phyloP scores from a whole-genome alignment of 2,113 vertebrate species.

The Cynoglossus semilaevis region DNA sequence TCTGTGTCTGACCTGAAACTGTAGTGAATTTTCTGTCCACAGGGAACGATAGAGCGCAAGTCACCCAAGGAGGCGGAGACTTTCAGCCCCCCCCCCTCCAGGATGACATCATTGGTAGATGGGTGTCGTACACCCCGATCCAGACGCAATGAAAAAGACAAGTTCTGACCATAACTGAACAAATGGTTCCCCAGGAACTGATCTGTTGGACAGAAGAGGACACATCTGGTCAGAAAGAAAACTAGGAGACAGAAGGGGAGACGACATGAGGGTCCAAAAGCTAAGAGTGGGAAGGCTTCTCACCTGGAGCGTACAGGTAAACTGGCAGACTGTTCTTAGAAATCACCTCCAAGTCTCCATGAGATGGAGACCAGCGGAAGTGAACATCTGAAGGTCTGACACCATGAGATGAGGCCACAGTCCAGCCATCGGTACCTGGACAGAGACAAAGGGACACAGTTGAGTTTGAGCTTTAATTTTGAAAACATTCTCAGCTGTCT shows the following conservation, averaged over 20 bases:
- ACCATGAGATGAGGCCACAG: constrained; percentile 48
- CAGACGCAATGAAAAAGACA: constrained; percentile 87
- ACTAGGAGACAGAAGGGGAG: background rate
- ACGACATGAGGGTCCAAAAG: background rate
- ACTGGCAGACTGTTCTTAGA: constrained; percentile 74
- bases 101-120: constrained; percentile 79
- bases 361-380: constrained; percentile 83
- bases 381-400: constrained; percentile 62
- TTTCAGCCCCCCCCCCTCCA: constrained; percentile 83
- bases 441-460: background rate
- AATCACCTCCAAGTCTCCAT: constrained; percentile 80
- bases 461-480: constrained; percentile 17
- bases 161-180: constrained; percentile 85
- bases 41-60: constrained; percentile 78
- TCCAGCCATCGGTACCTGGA: constrained; percentile 85
- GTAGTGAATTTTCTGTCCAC: constrained; percentile 81
- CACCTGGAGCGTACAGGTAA: constrained; percentile 89
- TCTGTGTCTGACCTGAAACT: constrained; percentile 79
- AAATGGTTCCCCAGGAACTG: constrained; percentile 86
- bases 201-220: constrained; percentile 47
- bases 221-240: constrained; percentile 10
- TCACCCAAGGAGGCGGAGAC: constrained; percentile 80
- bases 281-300: constrained; percentile 2
- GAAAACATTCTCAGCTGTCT: constrained; percentile 7
- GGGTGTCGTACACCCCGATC: constrained; percentile 82